Evolutionary conservation across 2,113 vertebrate species (phyloP), one percentile per base, ranked within the genome.

Genomic region (Electrona antarctica): DNA sequence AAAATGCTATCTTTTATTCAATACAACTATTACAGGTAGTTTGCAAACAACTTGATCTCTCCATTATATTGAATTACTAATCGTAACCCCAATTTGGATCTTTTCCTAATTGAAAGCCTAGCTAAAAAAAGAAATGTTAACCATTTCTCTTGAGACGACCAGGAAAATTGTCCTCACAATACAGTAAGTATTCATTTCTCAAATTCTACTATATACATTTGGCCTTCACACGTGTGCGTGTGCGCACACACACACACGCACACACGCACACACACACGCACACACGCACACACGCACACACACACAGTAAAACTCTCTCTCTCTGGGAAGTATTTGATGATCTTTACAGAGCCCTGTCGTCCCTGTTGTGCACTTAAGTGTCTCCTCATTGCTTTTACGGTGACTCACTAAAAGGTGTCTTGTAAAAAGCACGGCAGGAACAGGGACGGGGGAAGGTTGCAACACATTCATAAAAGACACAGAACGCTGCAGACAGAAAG

Each of bases 321-420:
- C 60, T 54, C 33, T 54, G 64, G 60, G 74, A 56, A 72, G 73
- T 85, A 29, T 14, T 48, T 84, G 85, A 88, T 88, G 87, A 79
- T 89, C 84, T 87, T 89, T 85, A 90, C 78, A 78, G 84, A 78
- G 82, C 54, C 77, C 74, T 81, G 81, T 88, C 83, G 81, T 88
- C 83, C 84, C 89, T 79, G 84, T 90, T 90, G 87, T 87, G 82
- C 82, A 85, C 84, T 90, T 89, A 84, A 88, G 80, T 89, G 79
- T 83, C 84, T 89, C 76, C 84, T 86, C 82, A 88, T 89, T 90
- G 86, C 87, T 91, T 91, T 91, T 91, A 91, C 81, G 80, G 90
- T 41, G 62, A 86, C 86, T 88, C 86, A 83, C 85, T 93, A 91
- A 93, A 91, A 89, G 82, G 85, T 89, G 87, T 87, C 88, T 91